These are phyloP conservation scores for Torymus aiolomorphi DNA, from an alignment of 2,888 invertebrate species.

Conservation along the genomic window DNA sequence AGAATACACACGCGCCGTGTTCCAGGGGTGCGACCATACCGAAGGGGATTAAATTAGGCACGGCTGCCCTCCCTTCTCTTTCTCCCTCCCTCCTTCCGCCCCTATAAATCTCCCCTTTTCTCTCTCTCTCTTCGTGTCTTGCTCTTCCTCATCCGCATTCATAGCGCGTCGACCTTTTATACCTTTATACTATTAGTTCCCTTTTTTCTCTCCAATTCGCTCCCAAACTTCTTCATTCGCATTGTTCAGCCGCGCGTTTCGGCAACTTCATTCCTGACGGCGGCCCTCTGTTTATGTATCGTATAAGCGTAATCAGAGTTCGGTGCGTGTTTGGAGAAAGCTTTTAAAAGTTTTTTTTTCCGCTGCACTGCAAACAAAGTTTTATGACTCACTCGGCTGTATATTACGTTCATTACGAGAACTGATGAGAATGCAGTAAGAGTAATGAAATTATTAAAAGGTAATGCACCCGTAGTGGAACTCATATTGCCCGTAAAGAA, in stretches of 20 bases:
- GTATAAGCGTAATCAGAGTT: no score
- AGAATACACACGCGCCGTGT: neutral
- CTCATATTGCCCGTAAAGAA: no score
- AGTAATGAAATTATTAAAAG: no score
- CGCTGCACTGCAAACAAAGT: no score
- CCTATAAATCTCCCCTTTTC: conserved; percentile 25
- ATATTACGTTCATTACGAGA: no score
- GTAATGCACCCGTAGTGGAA: no score
- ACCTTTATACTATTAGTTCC: neutral
- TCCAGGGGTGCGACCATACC: conserved; percentile 16
- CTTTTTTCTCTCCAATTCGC: conserved; percentile 2
- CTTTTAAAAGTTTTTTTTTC: no score
- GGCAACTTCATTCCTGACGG: no score
- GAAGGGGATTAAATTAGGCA: conserved; percentile 64
- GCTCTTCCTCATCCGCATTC: neutral
- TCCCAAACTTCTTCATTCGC: neutral
- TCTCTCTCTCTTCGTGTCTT: neutral
- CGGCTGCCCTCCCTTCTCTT: conserved; percentile 47
- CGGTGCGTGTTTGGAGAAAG: no score
- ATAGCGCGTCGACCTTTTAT: neutral
- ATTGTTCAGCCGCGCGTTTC: neutral
- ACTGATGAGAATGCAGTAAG: no score
- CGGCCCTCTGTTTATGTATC: no score
- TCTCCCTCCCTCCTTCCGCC: conserved; percentile 34
- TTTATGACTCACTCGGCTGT: no score